phyloP scores from a whole-genome alignment of 2,797 vertebrate genomes.

The Odontamblyopus rebecca region DNA sequence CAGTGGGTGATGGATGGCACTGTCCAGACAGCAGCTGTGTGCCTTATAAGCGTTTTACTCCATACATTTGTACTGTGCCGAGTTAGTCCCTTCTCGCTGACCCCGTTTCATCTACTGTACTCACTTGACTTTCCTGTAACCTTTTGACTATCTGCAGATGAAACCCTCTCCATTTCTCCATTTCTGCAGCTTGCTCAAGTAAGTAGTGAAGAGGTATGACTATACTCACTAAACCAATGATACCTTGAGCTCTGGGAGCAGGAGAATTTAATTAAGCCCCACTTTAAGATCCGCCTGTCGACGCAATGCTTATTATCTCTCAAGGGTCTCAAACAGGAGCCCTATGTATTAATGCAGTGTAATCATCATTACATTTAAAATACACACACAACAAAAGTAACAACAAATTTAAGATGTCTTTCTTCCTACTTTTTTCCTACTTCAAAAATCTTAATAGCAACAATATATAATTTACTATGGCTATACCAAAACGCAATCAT shows the following conservation, averaged over 20 bases:
- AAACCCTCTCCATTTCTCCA: conserved; percentile 9
- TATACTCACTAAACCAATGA: conserved; percentile 8
- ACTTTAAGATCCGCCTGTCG: conserved; percentile 12
- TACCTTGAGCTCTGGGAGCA: conserved; percentile 10
- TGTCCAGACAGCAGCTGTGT: conserved; percentile 61
- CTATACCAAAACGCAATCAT: background rate
- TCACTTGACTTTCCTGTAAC: conserved; percentile 45
- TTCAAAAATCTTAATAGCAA: too few relatives aligned
- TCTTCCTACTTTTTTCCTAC: too few relatives aligned
- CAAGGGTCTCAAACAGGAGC: conserved; percentile 29
- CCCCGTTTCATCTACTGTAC: conserved; percentile 38
- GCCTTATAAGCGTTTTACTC: conserved; percentile 31
- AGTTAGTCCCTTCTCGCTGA: conserved; percentile 23
- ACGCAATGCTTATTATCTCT: conserved; percentile 29
- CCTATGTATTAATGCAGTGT: conserved; percentile 3
- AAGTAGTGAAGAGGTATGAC: conserved; percentile 21
- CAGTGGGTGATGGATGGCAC: conserved; percentile 65
- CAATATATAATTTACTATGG: background rate
- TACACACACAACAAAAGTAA: conserved; percentile 7
- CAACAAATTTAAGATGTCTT: background rate
- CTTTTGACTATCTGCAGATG: conserved; percentile 25
- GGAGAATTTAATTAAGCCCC: conserved; percentile 32
- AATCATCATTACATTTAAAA: conserved; percentile 18
- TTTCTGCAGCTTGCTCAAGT: background rate
- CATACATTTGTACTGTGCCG: conserved; percentile 13